phyloP scores from a whole-genome alignment of 2,797 vertebrate species.

The Sparidentex hasta region DNA sequence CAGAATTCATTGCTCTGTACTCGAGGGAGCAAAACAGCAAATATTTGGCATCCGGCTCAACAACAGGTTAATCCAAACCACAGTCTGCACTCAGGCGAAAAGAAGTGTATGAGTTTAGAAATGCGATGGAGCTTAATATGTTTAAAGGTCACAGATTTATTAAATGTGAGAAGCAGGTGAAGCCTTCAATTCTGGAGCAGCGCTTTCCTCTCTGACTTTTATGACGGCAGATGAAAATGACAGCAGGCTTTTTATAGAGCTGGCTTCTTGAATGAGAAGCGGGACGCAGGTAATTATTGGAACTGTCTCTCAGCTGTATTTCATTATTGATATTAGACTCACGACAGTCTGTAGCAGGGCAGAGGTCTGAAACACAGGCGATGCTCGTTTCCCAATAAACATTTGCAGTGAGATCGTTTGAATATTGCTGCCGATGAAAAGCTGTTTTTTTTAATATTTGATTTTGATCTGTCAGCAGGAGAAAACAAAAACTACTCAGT shows the following conservation, averaged over 20 bases:
- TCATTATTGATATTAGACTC: conserved; percentile 22
- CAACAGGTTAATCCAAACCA: neutral
- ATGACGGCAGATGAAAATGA: conserved; percentile 29
- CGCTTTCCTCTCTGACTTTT: conserved; percentile 2
- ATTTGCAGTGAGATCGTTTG: neutral
- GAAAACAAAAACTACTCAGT: too few species aligned
- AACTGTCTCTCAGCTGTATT: conserved; percentile 17
- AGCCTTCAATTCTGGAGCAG: neutral
- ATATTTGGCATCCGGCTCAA: neutral
- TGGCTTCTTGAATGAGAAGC: conserved; percentile 26
- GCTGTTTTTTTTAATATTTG: too few species aligned
- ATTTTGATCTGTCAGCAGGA: too few species aligned
- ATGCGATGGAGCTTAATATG: neutral
- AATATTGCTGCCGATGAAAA: neutral
- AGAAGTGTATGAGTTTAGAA: neutral
- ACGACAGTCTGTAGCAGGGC: neutral
- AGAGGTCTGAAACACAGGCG: neutral
- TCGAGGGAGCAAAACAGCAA: neutral
- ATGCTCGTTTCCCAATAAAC: neutral
- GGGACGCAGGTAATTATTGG: conserved; percentile 23
- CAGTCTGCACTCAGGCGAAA: neutral
- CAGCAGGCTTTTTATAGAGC: conserved; percentile 22
- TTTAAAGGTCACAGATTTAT: conserved; percentile 1
- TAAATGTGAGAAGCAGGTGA: neutral
- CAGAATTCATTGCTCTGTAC: neutral